A percentile compares a stretch with the other conserved stretches of the same genome.
Conservation (phyloP, 2,113 vertebrate genomes). For the Tychaedon coryphoeus region DNA sequence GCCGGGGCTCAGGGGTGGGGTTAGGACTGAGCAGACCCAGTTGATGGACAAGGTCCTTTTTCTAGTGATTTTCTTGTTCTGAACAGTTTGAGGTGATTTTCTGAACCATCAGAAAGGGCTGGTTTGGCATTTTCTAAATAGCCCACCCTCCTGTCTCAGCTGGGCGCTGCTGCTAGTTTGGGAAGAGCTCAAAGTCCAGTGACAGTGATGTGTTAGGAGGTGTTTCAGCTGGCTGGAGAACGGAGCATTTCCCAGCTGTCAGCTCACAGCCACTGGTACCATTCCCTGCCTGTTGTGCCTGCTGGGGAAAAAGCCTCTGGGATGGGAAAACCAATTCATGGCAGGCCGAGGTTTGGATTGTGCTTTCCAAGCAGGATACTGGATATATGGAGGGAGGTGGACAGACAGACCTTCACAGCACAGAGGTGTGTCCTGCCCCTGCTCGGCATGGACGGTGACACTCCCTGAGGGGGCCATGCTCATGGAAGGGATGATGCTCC, state of each 20-base stretch:
- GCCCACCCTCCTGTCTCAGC: not conserved
- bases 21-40: not conserved
- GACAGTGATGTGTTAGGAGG: not conserved
- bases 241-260: not conserved
- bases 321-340: not conserved
- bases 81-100: not conserved
- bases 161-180: not conserved
- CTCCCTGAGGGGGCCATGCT: not conserved
- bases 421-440: not conserved
- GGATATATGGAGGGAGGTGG: not conserved
- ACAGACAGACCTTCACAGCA: not conserved
- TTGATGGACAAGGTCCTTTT: not conserved
- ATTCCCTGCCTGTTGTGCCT: not conserved
- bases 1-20: accelerated
- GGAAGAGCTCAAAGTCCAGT: not conserved
- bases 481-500: not conserved
- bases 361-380: not conserved
- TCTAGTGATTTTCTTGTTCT: not conserved
- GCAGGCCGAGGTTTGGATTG: not conserved
- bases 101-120: not conserved
- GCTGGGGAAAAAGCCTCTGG: not conserved
- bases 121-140: not conserved
- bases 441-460: not conserved
- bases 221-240: not conserved
- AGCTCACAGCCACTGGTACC: not conserved